Evolutionary conservation across 2,797 vertebrate species (phyloP).

Genomic region (Crenichthys baileyi): DNA sequence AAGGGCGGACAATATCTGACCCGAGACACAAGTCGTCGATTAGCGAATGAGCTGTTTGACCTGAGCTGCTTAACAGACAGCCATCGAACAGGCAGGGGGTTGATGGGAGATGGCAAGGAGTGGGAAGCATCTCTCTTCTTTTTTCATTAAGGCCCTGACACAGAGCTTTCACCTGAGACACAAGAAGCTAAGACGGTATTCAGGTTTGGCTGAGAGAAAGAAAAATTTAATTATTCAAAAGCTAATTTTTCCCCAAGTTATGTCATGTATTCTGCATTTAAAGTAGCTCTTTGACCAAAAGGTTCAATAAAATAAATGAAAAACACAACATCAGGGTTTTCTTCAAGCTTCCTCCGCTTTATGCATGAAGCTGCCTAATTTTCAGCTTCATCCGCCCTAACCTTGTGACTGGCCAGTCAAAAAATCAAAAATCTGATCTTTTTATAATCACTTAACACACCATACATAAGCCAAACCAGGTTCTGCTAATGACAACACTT

Average conservation of each 20-base stretch:
- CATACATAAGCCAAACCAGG: neutral
- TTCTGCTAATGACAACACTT: neutral
- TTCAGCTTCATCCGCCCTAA: neutral
- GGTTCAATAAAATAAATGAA: constrained; percentile 15
- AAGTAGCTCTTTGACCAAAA: constrained; percentile 12
- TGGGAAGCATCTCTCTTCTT: constrained; percentile 42
- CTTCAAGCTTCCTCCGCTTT: neutral
- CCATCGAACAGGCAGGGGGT: constrained; percentile 41
- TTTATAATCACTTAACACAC: neutral
- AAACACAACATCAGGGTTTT: neutral
- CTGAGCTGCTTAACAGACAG: constrained; percentile 47
- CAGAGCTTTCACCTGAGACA: constrained; percentile 55
- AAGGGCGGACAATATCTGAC: constrained; percentile 29
- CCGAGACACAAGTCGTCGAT: constrained; percentile 41
- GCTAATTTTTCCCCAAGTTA: neutral
- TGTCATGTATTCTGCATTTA: neutral
- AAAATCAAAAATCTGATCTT: neutral
- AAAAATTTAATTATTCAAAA: constrained; percentile 42
- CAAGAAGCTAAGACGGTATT: constrained; percentile 51
- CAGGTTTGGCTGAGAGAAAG: constrained; percentile 46
- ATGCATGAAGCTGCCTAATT: neutral
- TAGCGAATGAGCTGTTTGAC: constrained; percentile 55
- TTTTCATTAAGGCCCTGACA: constrained; percentile 65
- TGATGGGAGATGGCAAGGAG: constrained; percentile 34
- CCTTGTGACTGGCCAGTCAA: neutral